A percentile compares a stretch with the other conserved stretches of the same genome.
These are phyloP conservation scores for Invenusta paracnida DNA, from an alignment of 2,888 invertebrate genomes.

Conservation along the genomic window DNA sequence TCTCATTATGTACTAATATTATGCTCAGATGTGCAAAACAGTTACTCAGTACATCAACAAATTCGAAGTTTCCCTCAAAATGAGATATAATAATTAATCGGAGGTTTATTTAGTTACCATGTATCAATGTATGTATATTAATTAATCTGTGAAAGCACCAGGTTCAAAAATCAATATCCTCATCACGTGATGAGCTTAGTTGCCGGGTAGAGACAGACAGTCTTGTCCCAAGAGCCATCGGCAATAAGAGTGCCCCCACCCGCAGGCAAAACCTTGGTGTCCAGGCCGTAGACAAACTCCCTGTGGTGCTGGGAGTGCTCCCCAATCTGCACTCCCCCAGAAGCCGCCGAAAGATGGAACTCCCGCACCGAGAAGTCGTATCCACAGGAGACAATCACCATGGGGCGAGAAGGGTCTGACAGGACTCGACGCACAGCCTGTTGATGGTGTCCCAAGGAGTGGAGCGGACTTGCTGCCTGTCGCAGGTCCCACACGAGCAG, in stretches of 20 bases:
- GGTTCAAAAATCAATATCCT: too few species aligned
- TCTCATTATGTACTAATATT: too few species aligned
- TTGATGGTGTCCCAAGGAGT: background rate
- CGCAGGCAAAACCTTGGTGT: background rate
- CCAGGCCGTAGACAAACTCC: background rate
- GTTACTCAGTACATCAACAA: too few species aligned
- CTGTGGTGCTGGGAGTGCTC: background rate
- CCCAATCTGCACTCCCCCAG: background rate
- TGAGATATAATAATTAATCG: too few species aligned
- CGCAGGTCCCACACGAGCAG: background rate
- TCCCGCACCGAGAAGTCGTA: constrained; percentile 11
- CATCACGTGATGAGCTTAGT: too few species aligned
- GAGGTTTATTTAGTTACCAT: too few species aligned
- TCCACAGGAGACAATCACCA: background rate
- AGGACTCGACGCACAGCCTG: background rate
- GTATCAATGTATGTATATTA: too few species aligned
- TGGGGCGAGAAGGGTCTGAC: background rate
- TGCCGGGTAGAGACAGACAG: background rate
- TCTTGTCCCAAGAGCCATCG: background rate
- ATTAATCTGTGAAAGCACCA: too few species aligned
- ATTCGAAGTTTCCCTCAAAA: too few species aligned
- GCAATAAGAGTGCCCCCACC: background rate
- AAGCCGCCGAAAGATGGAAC: background rate
- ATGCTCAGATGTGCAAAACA: too few species aligned
- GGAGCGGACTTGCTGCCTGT: background rate